These are phyloP conservation scores for Caenorhabditis sp. DNA, from an alignment of 2,888 invertebrate genomes.

Conservation along the genomic window DNA sequence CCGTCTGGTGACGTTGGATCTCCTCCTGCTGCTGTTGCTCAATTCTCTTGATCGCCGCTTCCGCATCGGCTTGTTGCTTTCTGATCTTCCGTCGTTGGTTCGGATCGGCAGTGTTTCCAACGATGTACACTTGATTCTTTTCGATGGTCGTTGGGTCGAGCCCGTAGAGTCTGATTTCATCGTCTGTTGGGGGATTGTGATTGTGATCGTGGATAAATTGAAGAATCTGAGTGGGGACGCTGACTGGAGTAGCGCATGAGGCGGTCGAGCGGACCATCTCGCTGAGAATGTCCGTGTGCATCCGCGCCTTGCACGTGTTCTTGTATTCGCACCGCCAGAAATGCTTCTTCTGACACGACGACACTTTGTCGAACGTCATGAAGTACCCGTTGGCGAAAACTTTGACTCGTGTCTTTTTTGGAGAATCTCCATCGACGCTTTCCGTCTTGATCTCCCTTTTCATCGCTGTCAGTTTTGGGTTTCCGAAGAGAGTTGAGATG, in stretches of 20 bases:
- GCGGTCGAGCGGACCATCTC: not conserved
- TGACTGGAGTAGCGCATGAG: no score
- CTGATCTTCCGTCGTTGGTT: conserved; percentile 26
- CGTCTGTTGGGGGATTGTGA: conserved; percentile 13
- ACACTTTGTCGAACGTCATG: conserved; percentile 44
- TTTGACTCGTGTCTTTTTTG: conserved; percentile 26
- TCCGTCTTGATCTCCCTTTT: no score
- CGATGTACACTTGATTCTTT: conserved; percentile 22
- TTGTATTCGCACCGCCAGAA: conserved; percentile 49
- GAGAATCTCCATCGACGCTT: not conserved
- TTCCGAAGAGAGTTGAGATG: conserved; percentile 1
- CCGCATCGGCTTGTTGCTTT: conserved; percentile 27
- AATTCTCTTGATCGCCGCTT: conserved; percentile 20
- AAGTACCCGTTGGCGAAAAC: conserved; percentile 40
- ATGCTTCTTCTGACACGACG: conserved; percentile 27
- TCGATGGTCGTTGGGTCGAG: conserved; percentile 10
- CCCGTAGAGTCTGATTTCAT: conserved; percentile 23
- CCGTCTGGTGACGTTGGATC: conserved; percentile 2
- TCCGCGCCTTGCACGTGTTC: conserved; percentile 41
- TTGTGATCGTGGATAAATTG: conserved; percentile 36
- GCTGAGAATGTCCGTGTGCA: conserved; percentile 33
- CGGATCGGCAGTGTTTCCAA: conserved; percentile 17
- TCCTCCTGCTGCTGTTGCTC: conserved; percentile 12
- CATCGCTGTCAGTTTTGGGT: not conserved
- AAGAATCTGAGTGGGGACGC: conserved; percentile 16